Base-by-base conservation (phyloP, 2,113 vertebrate species). In the Zapus hudsonius region DNA sequence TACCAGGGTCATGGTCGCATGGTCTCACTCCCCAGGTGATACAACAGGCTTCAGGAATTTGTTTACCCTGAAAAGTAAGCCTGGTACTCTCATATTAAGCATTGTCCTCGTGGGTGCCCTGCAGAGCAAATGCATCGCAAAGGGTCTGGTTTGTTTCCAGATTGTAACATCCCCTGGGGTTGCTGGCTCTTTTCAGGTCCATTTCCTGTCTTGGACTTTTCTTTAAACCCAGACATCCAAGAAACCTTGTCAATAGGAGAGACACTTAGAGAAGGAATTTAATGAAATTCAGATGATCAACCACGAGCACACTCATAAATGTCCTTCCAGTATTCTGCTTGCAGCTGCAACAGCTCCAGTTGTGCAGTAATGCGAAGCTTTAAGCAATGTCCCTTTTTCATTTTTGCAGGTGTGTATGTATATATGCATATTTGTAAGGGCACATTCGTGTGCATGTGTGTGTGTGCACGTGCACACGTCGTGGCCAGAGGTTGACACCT, bases 231-330 rank as follows among this genome's bases (percentile, higher is more conserved):
- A 89, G 47, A 64, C 3, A 2, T 69, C 64, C 36, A 76, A 57
- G 74, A 94, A 36, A 31, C 66, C 33, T 76, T 92, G 36, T 78
- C 57, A 84, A 80, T 6, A 90, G 67, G n/a, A 83, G 44, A 81
- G 72, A 92, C 27, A 92, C n/a, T 69, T 95, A 64, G 36, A 82
- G 55, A 87, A 11, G 52, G 72, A 93, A 89, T 81, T 90, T 83
- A 84, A 78, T 70, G 52, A 79, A 83, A 85, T 42, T 40, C 79
- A 88, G 63, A 82, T 76, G 27, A 85, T 94, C 66, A 90, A n/a
- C 31, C 67, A 47, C 10, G 33, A 79, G 3, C 78, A 63, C 22
- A 57, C 36, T 31, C 29, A 38, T 94, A 72, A 55, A 44, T 79
- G n/a, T 88, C 81, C 36, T 69, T 40, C 23, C n/a, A 52, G 31